phyloP scores from a whole-genome alignment of 2,888 invertebrate genomes.

The Cactoblastis cactorum region DNA sequence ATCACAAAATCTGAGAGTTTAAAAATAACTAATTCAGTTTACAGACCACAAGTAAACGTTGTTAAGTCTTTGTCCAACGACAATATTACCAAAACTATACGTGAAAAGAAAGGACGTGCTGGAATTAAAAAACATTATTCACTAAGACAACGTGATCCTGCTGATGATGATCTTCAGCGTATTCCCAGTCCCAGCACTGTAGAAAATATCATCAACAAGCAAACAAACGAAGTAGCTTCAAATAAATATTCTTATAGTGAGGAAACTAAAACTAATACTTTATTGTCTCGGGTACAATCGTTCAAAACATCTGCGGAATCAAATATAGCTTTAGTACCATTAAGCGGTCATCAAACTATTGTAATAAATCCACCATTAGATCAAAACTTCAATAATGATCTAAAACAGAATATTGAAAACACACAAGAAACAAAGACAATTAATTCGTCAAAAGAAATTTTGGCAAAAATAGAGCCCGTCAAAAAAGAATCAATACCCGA shows the following conservation, averaged over 20 bases:
- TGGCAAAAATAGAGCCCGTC: slow-evolving; percentile 23
- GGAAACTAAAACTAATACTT: slow-evolving; percentile 51
- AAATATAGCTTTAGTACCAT: slow-evolving; percentile 67
- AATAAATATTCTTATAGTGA: slow-evolving; percentile 34
- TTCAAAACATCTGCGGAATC: slow-evolving; percentile 71
- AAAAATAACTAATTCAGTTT: slow-evolving; percentile 45
- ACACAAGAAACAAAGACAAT: slow-evolving; percentile 24
- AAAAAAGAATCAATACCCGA: slow-evolving; percentile 27
- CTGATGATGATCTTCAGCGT: slow-evolving; percentile 53
- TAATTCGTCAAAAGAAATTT: slow-evolving; percentile 12
- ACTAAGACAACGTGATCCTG: slow-evolving; percentile 67
- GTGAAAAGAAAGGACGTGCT: slow-evolving; percentile 44
- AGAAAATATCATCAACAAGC: slow-evolving; percentile 39
- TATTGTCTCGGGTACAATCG: slow-evolving; percentile 66
- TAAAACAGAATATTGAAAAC: slow-evolving; percentile 17
- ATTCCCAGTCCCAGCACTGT: slow-evolving; percentile 63
- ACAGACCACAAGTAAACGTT: slow-evolving; percentile 51
- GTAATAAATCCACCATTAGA: slow-evolving; percentile 67
- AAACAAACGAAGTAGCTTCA: slow-evolving; percentile 26
- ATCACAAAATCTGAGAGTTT: slow-evolving; percentile 69
- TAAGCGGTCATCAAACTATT: slow-evolving; percentile 77
- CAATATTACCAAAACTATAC: slow-evolving; percentile 47
- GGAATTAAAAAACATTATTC: slow-evolving; percentile 73
- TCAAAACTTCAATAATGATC: slow-evolving; percentile 34
- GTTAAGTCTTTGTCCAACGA: slow-evolving; percentile 64